phyloP scores from a whole-genome alignment of 2,113 vertebrate species.

The Hemiscyllium ocellatum region DNA sequence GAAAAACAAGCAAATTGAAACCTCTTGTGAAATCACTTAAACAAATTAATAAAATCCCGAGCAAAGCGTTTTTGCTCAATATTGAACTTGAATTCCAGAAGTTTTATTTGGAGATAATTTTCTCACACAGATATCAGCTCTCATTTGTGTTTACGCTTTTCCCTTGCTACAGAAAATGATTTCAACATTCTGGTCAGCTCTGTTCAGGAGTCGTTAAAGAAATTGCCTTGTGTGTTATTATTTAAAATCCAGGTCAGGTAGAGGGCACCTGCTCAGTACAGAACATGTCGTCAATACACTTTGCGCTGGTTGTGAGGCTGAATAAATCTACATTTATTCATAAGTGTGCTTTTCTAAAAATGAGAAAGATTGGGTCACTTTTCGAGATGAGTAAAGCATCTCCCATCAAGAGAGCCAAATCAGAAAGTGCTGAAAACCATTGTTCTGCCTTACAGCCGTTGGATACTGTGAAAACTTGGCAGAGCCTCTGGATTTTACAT shows the following conservation, averaged over 20 bases:
- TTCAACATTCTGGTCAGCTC: background rate
- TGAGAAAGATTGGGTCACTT: background rate
- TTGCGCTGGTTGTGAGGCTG: background rate
- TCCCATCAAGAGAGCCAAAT: background rate
- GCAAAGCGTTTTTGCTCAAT: background rate
- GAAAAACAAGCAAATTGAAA: background rate
- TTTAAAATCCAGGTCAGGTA: conserved; percentile 26
- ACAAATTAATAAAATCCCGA: background rate
- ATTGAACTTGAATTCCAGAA: background rate
- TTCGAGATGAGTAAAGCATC: background rate
- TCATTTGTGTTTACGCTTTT: background rate
- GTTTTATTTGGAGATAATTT: background rate
- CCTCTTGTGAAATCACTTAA: background rate
- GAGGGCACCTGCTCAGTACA: background rate
- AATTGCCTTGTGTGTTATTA: background rate
- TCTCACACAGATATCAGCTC: background rate
- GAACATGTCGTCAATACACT: background rate
- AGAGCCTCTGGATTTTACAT: background rate
- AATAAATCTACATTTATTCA: conserved; percentile 17
- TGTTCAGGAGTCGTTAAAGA: background rate
- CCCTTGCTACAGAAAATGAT: background rate
- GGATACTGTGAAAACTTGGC: background rate
- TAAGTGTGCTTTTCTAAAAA: background rate
- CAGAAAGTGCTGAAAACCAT: background rate
- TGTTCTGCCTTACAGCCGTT: background rate